Base-by-base conservation (phyloP, 2,888 invertebrate genomes). In the Cacoxenus indagator region DNA sequence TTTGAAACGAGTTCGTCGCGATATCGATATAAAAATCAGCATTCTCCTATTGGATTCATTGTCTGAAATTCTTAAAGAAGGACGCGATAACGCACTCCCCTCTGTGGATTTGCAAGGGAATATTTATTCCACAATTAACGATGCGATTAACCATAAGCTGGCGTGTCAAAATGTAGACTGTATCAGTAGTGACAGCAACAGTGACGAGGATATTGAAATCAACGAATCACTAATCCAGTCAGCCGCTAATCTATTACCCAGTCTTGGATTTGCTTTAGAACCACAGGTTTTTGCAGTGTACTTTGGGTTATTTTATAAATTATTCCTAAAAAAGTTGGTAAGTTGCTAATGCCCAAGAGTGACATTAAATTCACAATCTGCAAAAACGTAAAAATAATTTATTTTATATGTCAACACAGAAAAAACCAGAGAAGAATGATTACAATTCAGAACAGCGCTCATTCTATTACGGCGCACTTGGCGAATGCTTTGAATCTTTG, bases 181-280 rank as follows among this genome's bases (percentile, higher is more conserved):
- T 11, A 86, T 81, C 1, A 86, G 81, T 11, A 79, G 77, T 1
- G 87, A 85, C 62, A 89, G 89, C 4, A 89, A 89, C 8, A 90
- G 89, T 2, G 87, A 88, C n/a, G 90, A 90, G 17, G 92, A 93
- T 74, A 93, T 94, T 1, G 94, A 95, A 88, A 92, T 91, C 76
- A 94, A 94, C 75, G 92, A 92, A 81, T 88, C 93, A 78, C 87
- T 95, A 64, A 87, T 93, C 57, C 94, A 95, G 85, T 92, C 91
- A 75, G 94, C 94, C 1, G 93, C 93, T 6, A 94, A 94, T 82
- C 90, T 94, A 31, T 89, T 95, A 64, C 92, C 93, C 0, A 89
- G 90, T 72, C 91, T 94, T 78, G 93, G 93, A 31, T 91, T 91
- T 77, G 91, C 92, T 0, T 88, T 94, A 73, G 85, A 90, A 0